Base-by-base conservation (phyloP, 2,888 invertebrate genomes). In the Meta bourneti region DNA sequence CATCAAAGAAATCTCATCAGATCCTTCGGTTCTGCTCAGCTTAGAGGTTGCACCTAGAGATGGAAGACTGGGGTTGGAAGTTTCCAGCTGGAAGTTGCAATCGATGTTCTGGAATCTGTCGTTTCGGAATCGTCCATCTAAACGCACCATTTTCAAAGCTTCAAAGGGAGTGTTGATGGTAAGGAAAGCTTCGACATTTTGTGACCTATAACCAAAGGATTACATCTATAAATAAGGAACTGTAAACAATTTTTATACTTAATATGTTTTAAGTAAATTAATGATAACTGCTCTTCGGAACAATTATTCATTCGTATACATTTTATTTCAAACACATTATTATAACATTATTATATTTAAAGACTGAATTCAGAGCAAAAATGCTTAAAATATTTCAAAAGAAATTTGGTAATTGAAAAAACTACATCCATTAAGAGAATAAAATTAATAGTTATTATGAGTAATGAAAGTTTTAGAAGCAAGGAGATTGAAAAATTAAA, bases 1-100 rank as follows among this genome's bases (percentile, higher is more conserved):
- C 88, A 89, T 92, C 7, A 93, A 49, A 8, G 93, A 93, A 34
- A 93, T 79, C 20, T 93, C 93, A 70, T 92, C 91, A 4, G 90
- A 82, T 19, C 87, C 90, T 51, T 72, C 34, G 7, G 79, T 81
- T 20, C 88, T 82, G 54, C 79, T 89, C 51, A 86, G n/a, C 49
- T 93, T 93, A 9, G 92, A 85, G 16, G 91, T 86, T 1, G 92
- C 34, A 0, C 92, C 90, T 70, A 93, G 51, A 8, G 49, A 34
- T 6, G 61, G 85, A 7, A 92, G 52, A n/a, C 81, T 89, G 70
- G 48, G 8, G 71, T 84, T 92, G 6, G 93, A 93, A n/a, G 92
- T 91, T 48, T 91, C 86, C 7, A 92, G 34, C 9, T 92, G 83
- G 52, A 93, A 91, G 49, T 70, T 90, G n/a, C 77, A 74, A 20